Conservation (phyloP, 2,888 invertebrate species). For the Chirona hameri region DNA sequence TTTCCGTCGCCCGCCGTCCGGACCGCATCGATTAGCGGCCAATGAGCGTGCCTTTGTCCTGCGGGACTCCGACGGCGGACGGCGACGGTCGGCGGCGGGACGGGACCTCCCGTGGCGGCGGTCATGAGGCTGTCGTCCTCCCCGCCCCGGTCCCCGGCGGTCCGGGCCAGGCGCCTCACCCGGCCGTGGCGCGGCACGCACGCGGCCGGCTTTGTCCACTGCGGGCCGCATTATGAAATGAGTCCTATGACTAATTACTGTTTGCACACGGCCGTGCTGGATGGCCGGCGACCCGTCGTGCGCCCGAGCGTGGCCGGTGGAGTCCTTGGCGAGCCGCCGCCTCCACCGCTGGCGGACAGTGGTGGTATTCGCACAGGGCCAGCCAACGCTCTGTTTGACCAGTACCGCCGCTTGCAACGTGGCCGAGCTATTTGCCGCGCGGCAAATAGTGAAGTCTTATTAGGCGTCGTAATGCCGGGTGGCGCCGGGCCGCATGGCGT, state of each 20-base stretch:
- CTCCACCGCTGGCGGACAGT: too few species aligned
- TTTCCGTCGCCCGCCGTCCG: background rate
- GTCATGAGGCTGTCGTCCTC: background rate
- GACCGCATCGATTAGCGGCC: slow-evolving; percentile 7
- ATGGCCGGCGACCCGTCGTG: too few species aligned
- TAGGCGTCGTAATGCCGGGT: too few species aligned
- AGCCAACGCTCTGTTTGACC: too few species aligned
- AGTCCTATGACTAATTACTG: background rate
- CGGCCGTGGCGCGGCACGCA: background rate
- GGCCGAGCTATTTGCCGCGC: too few species aligned
- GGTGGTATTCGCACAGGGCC: too few species aligned
- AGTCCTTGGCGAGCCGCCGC: too few species aligned
- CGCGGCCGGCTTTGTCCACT: background rate
- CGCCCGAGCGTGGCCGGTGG: too few species aligned
- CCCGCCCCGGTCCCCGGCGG: background rate
- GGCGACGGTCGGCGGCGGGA: background rate
- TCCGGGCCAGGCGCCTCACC: background rate
- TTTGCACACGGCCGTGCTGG: background rate
- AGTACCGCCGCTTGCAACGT: too few species aligned
- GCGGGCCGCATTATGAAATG: slow-evolving; percentile 5
- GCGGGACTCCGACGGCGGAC: background rate
- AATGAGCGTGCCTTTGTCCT: slow-evolving; percentile 9
- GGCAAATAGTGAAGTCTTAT: too few species aligned
- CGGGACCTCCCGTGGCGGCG: background rate
- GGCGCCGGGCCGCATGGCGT: too few species aligned